Conservation (phyloP, 1,140 invertebrate species). For the Campoletis sonorensis region DNA sequence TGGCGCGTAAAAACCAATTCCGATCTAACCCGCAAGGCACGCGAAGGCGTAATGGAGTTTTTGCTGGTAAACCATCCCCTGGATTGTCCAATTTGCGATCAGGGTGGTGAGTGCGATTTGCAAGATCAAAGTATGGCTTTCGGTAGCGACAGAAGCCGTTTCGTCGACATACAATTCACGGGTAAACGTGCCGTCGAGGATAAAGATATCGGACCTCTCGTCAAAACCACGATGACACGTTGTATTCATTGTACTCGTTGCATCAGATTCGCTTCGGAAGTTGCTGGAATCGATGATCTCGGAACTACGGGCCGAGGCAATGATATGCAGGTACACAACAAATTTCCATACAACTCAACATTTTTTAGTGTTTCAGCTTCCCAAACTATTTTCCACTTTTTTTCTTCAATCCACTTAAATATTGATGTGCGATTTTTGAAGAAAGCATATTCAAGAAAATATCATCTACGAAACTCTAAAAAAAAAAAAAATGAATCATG, state of each 20-base stretch:
- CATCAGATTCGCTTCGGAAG: conserved; percentile 96
- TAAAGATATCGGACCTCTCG: conserved; percentile 98
- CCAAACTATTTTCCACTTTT: no score
- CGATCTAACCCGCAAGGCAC: conserved; percentile 94
- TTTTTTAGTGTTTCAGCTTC: conserved; percentile 15
- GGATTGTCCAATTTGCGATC: conserved; percentile 99
- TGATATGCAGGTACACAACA: conserved; percentile 88
- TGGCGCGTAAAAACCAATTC: conserved; percentile 98
- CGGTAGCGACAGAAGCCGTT: conserved; percentile 96
- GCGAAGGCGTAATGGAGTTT: conserved; percentile 99
- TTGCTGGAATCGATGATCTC: conserved; percentile 98
- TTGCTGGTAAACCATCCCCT: conserved; percentile 98
- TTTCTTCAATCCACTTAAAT: no score
- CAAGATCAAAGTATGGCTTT: conserved; percentile 99
- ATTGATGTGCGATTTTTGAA: no score
- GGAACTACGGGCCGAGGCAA: conserved; percentile 97
- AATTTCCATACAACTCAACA: conserved; percentile 27
- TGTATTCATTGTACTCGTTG: conserved; percentile 99
- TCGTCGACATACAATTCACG: conserved; percentile 94
- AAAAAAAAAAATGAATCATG: background rate
- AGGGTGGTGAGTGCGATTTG: conserved; percentile 99
- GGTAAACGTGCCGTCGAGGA: conserved; percentile 99
- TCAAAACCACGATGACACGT: conserved; percentile 99
- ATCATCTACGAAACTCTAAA: no score
- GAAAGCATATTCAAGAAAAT: no score